Percentiles rank a stretch among this genome's conserved stretches.
These are phyloP conservation scores for Notocelia uddmanniana DNA, from an alignment of 2,888 invertebrate genomes.

Conservation along the genomic window DNA sequence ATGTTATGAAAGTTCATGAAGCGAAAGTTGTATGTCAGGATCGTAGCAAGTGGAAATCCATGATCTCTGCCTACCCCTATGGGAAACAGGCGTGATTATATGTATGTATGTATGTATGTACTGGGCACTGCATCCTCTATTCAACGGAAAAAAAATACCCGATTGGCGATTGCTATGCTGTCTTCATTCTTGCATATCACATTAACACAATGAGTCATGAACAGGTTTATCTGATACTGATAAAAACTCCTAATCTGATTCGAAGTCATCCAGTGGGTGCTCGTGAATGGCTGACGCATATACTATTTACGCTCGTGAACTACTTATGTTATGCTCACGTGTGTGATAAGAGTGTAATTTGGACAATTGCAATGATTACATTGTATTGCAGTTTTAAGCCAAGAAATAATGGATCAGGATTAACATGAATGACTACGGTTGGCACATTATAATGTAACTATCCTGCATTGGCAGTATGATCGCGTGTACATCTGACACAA, in stretches of 20 bases:
- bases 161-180: too few species aligned
- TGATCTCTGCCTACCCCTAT: too few species aligned
- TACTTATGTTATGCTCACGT: constrained; percentile 7
- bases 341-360: constrained; percentile 6
- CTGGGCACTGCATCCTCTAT: too few species aligned
- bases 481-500: too few species aligned
- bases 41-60: too few species aligned
- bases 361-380: constrained; percentile 1
- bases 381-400: neutral
- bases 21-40: too few species aligned
- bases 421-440: neutral
- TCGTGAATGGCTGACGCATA: constrained; percentile 31
- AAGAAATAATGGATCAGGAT: neutral
- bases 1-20: too few species aligned
- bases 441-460: neutral
- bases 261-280: neutral
- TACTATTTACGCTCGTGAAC: constrained; percentile 17
- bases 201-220: neutral
- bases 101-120: too few species aligned
- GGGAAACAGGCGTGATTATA: too few species aligned
- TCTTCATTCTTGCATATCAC: neutral
- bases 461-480: too few species aligned
- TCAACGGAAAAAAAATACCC: too few species aligned
- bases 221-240: neutral
- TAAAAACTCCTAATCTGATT: constrained; percentile 20